Evolutionary conservation across 1,140 invertebrate species (phyloP).

Genomic region (Rhyzopertha dominica): DNA sequence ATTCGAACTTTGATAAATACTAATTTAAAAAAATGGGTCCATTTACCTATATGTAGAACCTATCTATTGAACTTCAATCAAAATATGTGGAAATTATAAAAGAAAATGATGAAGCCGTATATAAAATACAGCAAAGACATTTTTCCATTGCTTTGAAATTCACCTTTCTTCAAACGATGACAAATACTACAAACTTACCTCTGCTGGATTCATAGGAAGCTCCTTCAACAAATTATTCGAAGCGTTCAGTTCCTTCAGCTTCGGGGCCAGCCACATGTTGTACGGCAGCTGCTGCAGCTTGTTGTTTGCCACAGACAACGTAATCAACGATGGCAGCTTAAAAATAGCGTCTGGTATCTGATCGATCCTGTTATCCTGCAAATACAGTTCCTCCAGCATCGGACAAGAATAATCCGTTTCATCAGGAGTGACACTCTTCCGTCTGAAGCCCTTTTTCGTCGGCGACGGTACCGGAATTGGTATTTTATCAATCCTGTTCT

Average conservation of each 20-base stretch:
- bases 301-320: constrained; percentile 91
- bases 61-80: too few relatives aligned
- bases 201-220: constrained; percentile 58
- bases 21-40: too few relatives aligned
- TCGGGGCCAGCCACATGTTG: constrained; percentile 85
- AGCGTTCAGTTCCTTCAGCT: constrained; percentile 84
- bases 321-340: constrained; percentile 69
- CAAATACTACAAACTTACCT: constrained; percentile 32
- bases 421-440: constrained; percentile 36
- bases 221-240: constrained; percentile 85
- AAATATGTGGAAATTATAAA: too few relatives aligned
- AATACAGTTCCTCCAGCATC: constrained; percentile 81
- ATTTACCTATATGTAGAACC: too few relatives aligned
- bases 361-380: constrained; percentile 84
- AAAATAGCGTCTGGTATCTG: constrained; percentile 76
- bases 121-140: too few relatives aligned
- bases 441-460: constrained; percentile 39
- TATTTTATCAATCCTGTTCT: constrained; percentile 79
- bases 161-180: constrained; percentile 3
- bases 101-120: too few relatives aligned
- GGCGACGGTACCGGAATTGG: constrained; percentile 47
- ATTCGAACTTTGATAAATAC: too few relatives aligned
- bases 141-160: too few relatives aligned
- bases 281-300: constrained; percentile 81
- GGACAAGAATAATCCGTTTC: constrained; percentile 60